Evolutionary conservation across 2,797 vertebrate species (phyloP), one percentile per base, ranked within the genome.

Genomic region (Channa striata): DNA sequence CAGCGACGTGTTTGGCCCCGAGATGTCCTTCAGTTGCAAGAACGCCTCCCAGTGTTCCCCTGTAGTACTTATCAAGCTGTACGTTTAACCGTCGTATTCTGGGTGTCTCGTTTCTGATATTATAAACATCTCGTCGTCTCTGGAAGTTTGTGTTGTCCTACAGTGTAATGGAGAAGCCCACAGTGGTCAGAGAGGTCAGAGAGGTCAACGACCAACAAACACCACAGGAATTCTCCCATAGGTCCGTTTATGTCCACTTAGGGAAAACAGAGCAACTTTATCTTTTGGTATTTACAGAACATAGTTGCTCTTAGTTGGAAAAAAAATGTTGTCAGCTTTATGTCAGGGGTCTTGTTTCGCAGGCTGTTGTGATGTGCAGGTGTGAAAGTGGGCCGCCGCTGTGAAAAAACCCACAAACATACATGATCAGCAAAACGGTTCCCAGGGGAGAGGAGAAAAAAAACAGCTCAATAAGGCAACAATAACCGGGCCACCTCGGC

Each of bases 351-450:
- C 51, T 40, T 9, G 20, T 40, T 57, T 11, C 64, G 39, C 67
- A 47, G 77, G 19, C 59, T 44, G 72, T 53, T 66, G 64, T 19
- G 8, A 33, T 76, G 37, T 76, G 69, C 60, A 25, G 73, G 57
- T 59, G 14, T 39, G 44, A 70, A 68, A 33, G 37, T 74, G 80
- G 80, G 43, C 49, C 77, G 51, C 68, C 66, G 66, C 73, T 78
- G 66, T 30, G 6, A 30, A 30, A 2, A 66, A 54, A 81, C n/a
- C n/a, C n/a, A 56, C 72, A 49, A 83, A 84, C 50, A 57, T 49
- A 83, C 82, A 46, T 4, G 58, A 79, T 88, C 83, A 86, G 86
- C 86, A 80, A 57, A 87, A 52, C 11, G 14, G 6, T 23, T 21
- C 59, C 53, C 39, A 34, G 56, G 63, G 70, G 17, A 8, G 40